A percentile compares a stretch with the other conserved stretches of the same genome.
These are phyloP conservation scores for Syrmaticus mikado DNA, from an alignment of 2,113 vertebrate genomes.

Conservation along the genomic window DNA sequence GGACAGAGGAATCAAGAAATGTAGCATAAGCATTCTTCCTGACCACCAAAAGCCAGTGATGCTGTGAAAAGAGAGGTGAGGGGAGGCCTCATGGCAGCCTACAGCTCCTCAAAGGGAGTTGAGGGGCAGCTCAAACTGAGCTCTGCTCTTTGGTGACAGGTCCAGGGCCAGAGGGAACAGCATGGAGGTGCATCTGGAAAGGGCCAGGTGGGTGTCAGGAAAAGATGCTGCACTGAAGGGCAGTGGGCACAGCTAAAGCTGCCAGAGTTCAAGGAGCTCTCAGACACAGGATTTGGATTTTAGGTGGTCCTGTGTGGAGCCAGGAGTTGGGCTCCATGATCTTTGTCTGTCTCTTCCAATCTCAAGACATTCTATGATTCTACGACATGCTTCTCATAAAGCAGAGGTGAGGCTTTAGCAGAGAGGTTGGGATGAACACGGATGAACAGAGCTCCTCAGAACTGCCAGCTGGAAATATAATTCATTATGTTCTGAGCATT, in stretches of 20 bases:
- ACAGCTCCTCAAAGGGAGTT: no score
- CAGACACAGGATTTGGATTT: neutral
- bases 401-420: neutral
- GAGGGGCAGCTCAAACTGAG: neutral
- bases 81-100: neutral
- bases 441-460: neutral
- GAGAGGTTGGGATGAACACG: neutral
- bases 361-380: neutral
- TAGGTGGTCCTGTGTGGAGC: neutral
- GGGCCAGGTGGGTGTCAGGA: neutral
- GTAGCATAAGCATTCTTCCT: neutral
- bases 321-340: neutral
- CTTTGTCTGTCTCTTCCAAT: neutral
- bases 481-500: neutral
- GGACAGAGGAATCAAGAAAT: neutral
- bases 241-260: neutral
- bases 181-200: neutral
- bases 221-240: neutral
- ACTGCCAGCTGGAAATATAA: neutral
- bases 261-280: neutral
- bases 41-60: neutral
- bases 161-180: neutral
- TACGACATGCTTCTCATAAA: neutral
- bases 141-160: neutral
- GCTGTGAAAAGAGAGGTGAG: neutral